These are phyloP conservation scores for Oenanthe melanoleuca DNA, from an alignment of 2,113 vertebrate genomes.

Conservation along the genomic window DNA sequence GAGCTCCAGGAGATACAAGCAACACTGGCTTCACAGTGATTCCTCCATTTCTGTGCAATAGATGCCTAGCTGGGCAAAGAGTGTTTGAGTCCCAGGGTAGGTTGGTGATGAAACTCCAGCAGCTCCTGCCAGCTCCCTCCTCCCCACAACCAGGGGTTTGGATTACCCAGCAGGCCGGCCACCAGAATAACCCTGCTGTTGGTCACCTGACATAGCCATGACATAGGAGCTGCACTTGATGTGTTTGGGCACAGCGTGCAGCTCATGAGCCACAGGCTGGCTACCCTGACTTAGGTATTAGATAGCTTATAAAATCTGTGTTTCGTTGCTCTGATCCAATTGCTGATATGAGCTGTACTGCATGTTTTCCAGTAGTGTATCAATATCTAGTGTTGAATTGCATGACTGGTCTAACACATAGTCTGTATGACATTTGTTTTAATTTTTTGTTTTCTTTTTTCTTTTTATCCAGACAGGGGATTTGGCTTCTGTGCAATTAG, in stretches of 20 bases:
- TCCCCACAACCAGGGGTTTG: slow-evolving; percentile 38
- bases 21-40: rapidly evolving
- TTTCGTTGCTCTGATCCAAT: neutral
- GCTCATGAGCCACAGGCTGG: neutral
- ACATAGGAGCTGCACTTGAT: slow-evolving; percentile 23
- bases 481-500: slow-evolving; percentile 89
- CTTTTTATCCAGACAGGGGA: slow-evolving; percentile 84
- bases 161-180: slow-evolving; percentile 14
- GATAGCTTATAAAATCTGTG: neutral
- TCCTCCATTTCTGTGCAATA: neutral
- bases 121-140: slow-evolving; percentile 37
- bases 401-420: neutral
- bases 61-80: neutral
- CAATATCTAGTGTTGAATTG: neutral
- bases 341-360: neutral
- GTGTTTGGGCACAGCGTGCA: neutral
- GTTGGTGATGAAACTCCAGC: neutral
- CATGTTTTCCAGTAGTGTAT: neutral
- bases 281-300: neutral
- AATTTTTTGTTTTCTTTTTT: slow-evolving; percentile 61
- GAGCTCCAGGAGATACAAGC: neutral
- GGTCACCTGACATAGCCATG: slow-evolving; percentile 5
- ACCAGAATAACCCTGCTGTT: slow-evolving; percentile 43
- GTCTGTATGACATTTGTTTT: neutral
- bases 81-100: neutral